Conservation (phyloP, 2,888 invertebrate genomes). For the Diachrysia chrysitis region DNA sequence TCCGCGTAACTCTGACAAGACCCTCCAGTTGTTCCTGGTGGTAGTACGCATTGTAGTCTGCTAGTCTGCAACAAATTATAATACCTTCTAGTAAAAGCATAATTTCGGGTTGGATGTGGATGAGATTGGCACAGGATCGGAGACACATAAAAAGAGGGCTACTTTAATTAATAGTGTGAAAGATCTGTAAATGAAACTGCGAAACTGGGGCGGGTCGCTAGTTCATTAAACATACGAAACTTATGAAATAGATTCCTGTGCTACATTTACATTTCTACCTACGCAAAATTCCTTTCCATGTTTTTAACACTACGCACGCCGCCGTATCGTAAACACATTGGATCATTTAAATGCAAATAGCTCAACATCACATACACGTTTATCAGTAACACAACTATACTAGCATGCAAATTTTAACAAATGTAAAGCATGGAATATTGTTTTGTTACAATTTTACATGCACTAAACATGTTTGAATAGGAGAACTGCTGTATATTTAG, state of each 20-base stretch:
- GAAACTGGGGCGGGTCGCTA: too few species aligned
- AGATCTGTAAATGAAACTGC: too few species aligned
- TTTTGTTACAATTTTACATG: slow-evolving; percentile 22
- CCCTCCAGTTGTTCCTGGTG: slow-evolving; percentile 97
- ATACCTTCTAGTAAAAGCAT: not conserved
- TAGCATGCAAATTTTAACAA: slow-evolving; percentile 22
- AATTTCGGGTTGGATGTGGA: too few species aligned
- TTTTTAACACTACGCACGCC: not conserved
- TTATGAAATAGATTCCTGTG: not conserved
- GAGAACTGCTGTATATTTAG: not conserved
- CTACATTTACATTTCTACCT: not conserved
- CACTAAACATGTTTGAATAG: slow-evolving; percentile 12
- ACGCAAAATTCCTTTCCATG: not conserved
- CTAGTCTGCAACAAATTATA: slow-evolving; percentile 89
- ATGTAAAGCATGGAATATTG: slow-evolving; percentile 24
- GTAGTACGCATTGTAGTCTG: slow-evolving; percentile 95
- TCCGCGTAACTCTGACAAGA: slow-evolving; percentile 93
- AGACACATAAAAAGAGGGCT: too few species aligned
- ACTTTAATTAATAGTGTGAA: too few species aligned
- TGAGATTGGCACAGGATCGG: too few species aligned
- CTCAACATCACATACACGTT: slow-evolving; percentile 11
- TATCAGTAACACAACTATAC: slow-evolving; percentile 18
- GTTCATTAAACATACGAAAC: too few species aligned
- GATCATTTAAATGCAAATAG: slow-evolving; percentile 9
- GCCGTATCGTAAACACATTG: slow-evolving; percentile 10